These are phyloP conservation scores for Caerostris darwini DNA, from an alignment of 1,140 invertebrate genomes.

Conservation along the genomic window DNA sequence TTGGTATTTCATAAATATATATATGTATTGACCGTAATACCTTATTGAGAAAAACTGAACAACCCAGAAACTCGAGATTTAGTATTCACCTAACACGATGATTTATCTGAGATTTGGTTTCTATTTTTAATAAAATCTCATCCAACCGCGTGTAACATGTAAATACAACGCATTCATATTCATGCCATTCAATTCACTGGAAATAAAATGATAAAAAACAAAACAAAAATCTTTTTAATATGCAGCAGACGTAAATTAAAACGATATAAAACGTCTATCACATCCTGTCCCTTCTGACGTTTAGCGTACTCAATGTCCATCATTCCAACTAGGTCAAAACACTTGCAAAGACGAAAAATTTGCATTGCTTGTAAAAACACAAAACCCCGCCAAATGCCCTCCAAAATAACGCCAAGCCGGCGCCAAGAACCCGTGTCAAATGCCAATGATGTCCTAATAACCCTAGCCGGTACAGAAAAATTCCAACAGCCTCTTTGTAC, in stretches of 20 bases:
- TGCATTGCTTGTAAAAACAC: not conserved
- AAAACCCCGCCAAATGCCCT: not conserved
- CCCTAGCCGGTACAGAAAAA: not conserved
- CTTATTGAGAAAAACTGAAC: too few relatives aligned
- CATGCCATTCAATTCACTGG: too few relatives aligned
- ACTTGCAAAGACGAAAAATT: not conserved
- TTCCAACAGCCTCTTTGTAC: not conserved
- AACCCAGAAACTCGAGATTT: too few relatives aligned
- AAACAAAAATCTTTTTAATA: not conserved
- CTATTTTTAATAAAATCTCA: too few relatives aligned
- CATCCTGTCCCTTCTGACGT: not conserved
- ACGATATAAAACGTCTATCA: not conserved
- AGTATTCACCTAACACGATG: too few relatives aligned
- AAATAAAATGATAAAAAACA: too few relatives aligned
- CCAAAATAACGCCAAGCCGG: not conserved
- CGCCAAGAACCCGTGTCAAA: conserved; percentile 5
- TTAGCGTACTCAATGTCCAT: not conserved
- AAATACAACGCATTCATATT: too few relatives aligned
- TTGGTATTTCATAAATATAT: too few relatives aligned
- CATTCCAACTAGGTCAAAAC: conserved; percentile 4
- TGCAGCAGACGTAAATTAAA: not conserved
- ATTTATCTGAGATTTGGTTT: too few relatives aligned
- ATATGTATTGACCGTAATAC: too few relatives aligned
- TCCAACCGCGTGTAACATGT: too few relatives aligned
- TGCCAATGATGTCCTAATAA: not conserved